Conservation (phyloP, 2,113 vertebrate species). For the Laterallus jamaicensis region DNA sequence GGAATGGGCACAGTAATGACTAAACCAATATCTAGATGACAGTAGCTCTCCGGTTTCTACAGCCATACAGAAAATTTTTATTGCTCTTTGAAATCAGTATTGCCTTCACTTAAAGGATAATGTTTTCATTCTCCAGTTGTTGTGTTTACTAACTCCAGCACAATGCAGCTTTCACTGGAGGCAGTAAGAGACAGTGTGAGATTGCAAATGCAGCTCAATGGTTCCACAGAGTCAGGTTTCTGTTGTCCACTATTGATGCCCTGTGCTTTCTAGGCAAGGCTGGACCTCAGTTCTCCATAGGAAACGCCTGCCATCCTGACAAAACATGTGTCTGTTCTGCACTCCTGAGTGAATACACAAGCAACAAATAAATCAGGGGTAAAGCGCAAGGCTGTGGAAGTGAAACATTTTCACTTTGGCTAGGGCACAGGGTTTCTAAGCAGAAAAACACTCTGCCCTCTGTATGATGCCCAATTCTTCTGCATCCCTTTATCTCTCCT, state of each 20-base stretch:
- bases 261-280: not conserved
- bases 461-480: not conserved
- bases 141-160: not conserved
- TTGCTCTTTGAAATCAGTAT: not conserved
- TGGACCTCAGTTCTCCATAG: not conserved
- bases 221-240: not conserved
- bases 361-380: not conserved
- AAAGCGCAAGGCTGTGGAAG: not conserved
- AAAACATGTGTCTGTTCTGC: not conserved
- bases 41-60: not conserved
- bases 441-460: not conserved
- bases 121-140: not conserved
- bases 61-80: not conserved
- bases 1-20: not conserved
- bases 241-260: not conserved
- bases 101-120: not conserved
- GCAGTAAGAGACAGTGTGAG: not conserved
- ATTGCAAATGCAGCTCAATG: not conserved
- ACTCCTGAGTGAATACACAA: not conserved
- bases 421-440: not conserved
- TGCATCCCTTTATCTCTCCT: not conserved
- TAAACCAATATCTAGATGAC: not conserved
- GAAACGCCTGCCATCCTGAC: not conserved
- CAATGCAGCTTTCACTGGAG: not conserved
- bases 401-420: not conserved